A percentile compares a stretch with the other conserved stretches of the same genome.
These are phyloP conservation scores for Stictonetta naevosa DNA, from an alignment of 2,113 vertebrate species.

Conservation along the genomic window DNA sequence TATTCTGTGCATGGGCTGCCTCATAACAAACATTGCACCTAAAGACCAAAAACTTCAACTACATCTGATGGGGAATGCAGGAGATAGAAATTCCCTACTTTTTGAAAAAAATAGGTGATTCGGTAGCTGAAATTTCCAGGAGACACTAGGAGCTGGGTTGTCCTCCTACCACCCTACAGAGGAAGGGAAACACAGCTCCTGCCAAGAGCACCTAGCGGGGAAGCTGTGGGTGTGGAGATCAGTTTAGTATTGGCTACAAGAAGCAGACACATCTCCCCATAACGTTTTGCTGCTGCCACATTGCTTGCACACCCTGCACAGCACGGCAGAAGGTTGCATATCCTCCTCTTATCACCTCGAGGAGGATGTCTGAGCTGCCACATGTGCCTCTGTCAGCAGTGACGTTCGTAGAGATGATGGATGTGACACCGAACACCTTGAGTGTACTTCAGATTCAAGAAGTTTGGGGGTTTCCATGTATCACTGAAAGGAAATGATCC, in stretches of 20 bases:
- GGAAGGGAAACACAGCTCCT: neutral
- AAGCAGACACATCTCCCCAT: neutral
- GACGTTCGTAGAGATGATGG: neutral
- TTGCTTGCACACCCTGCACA: neutral
- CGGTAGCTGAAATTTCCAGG: neutral
- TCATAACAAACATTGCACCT: neutral
- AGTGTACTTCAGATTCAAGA: conserved; percentile 50
- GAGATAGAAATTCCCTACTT: neutral
- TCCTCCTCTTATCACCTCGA: neutral
- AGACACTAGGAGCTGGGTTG: neutral
- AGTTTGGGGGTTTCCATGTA: conserved; percentile 58
- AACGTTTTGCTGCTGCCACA: neutral
- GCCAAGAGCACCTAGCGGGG: neutral
- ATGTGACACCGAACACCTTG: conserved; percentile 54
- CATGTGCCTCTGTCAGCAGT: conserved; percentile 18
- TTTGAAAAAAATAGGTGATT: neutral
- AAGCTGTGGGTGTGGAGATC: neutral
- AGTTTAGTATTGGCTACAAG: neutral
- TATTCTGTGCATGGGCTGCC: neutral
- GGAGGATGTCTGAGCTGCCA: neutral
- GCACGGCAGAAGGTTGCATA: neutral
- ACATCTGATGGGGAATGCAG: neutral
- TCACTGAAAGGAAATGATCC: conserved; percentile 52
- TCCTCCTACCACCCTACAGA: neutral
- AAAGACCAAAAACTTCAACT: neutral